A percentile compares a stretch with the other conserved stretches of the same genome.
These are phyloP conservation scores for Pocota personata DNA, from an alignment of 2,888 invertebrate genomes.

Conservation along the genomic window DNA sequence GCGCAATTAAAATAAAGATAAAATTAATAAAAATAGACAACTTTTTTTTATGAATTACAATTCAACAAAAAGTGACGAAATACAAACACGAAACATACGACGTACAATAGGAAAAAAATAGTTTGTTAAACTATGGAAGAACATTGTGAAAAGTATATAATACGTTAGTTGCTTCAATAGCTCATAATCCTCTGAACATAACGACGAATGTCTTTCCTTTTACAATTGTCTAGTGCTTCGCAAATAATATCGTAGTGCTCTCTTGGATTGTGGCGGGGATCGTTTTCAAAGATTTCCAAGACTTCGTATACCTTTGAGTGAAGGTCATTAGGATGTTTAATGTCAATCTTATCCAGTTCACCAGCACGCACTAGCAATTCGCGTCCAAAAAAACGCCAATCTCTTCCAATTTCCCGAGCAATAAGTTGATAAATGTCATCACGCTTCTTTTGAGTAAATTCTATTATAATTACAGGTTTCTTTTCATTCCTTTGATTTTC, in stretches of 20 bases:
- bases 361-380: slow-evolving; percentile 79
- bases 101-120: too few relatives aligned
- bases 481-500: background rate
- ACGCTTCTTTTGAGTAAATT: slow-evolving; percentile 77
- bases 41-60: too few relatives aligned
- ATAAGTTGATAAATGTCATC: slow-evolving; percentile 78
- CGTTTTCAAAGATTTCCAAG: slow-evolving; percentile 79
- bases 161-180: slow-evolving; percentile 45
- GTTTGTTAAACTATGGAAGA: too few relatives aligned
- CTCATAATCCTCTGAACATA: slow-evolving; percentile 76
- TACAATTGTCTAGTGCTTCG: slow-evolving; percentile 76
- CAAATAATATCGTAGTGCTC: slow-evolving; percentile 75
- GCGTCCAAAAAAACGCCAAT: slow-evolving; percentile 80
- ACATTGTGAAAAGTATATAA: background rate
- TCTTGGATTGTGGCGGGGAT: slow-evolving; percentile 76
- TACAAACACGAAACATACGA: too few relatives aligned
- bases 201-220: slow-evolving; percentile 78
- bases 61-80: too few relatives aligned
- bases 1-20: too few relatives aligned
- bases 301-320: slow-evolving; percentile 78
- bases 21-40: too few relatives aligned
- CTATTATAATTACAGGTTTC: background rate
- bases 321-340: slow-evolving; percentile 77
- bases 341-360: slow-evolving; percentile 79
- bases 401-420: slow-evolving; percentile 79